These are phyloP conservation scores for Melanargia galathea DNA, from an alignment of 2,888 invertebrate species.

Conservation along the genomic window DNA sequence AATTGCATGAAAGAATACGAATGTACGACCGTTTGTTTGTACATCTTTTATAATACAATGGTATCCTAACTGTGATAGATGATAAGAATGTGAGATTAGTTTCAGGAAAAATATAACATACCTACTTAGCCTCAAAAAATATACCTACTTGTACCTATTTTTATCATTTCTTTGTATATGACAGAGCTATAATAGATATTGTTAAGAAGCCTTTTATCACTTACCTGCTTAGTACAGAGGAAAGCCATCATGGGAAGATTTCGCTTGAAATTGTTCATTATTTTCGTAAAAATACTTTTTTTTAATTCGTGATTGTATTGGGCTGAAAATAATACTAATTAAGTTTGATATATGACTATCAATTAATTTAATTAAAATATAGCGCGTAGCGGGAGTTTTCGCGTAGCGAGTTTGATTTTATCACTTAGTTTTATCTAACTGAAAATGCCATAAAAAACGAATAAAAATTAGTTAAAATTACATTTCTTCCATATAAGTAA, in stretches of 20 bases:
- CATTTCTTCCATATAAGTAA: no score
- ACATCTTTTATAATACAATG: constrained; percentile 30
- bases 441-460: no score
- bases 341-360: neutral
- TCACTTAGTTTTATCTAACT: no score
- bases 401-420: no score
- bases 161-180: neutral
- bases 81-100: constrained; percentile 37
- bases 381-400: no score
- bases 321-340: neutral
- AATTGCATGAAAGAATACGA: constrained; percentile 26
- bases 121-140: neutral
- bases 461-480: no score
- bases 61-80: constrained; percentile 47
- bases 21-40: constrained; percentile 33
- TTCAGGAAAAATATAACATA: neutral
- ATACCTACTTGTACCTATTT: neutral
- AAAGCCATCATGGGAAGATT: neutral
- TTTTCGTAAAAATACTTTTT: neutral
- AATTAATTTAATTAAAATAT: neutral
- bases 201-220: neutral
- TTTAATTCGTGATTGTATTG: neutral
- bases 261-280: constrained; percentile 5
- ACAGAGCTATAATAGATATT: no score
- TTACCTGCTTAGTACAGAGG: neutral